Evolutionary conservation across 1,140 invertebrate genomes (phyloP), one percentile per base, ranked within the genome.

Genomic region (Solen grandis): DNA sequence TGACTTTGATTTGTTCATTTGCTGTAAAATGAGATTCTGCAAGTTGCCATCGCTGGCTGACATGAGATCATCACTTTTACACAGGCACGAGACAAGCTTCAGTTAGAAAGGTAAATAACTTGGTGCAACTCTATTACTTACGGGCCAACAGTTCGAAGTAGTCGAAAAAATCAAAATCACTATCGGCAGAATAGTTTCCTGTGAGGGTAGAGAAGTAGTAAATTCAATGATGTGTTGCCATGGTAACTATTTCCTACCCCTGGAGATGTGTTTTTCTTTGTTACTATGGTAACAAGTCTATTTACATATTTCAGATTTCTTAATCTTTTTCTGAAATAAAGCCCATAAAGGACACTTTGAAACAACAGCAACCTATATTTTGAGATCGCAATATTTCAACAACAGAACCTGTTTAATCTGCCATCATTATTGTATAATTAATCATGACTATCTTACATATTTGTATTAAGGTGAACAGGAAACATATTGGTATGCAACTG

Each of bases 81-180:
- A n/a, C n/a, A n/a, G n/a, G n/a, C n/a, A n/a, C n/a, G n/a, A n/a
- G n/a, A n/a, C n/a, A n/a, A n/a, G n/a, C n/a, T n/a, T n/a, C n/a
- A n/a, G n/a, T n/a, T n/a, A n/a, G n/a, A n/a, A n/a, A n/a, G n/a
- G n/a, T n/a, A n/a, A n/a, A n/a, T n/a, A n/a, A n/a, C n/a, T n/a
- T n/a, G n/a, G n/a, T n/a, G n/a, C n/a, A n/a, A n/a, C n/a, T n/a
- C n/a, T 55, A 19, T 35, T 76, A 76, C 74, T 76, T 76, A 76
- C 74, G 59, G 36, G 46, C 66, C 29, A 76, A 65, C 59, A 54
- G 60, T 66, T 76, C 74, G 74, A 76, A 76, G 74, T 76, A 76
- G 27, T 76, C 74, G 74, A 76, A 76, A 76, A 76, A 76, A 54
- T 76, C 74, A 66, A 76, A 76, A 41, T 52, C 35, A 74, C 19